Evolutionary conservation across 2,113 vertebrate species (phyloP), one percentile per base, ranked within the genome.

Genomic region (Paraplagusia blochii): DNA sequence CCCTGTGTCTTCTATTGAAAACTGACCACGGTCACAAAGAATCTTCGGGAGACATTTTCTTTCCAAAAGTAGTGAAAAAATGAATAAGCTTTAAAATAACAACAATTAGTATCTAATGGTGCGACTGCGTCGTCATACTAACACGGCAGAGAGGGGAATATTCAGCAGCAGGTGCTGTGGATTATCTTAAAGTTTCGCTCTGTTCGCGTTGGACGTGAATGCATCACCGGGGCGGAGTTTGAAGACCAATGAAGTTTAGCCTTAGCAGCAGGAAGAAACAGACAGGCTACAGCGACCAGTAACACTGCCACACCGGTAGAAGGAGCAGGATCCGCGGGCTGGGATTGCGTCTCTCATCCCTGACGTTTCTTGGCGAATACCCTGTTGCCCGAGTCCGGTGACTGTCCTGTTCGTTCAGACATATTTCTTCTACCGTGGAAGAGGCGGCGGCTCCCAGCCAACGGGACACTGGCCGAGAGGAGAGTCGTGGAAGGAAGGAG

Each of bases 211-310:
- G 56, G 40, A n/a, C 43, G 9, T 77, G 80, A 83, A 85, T 8
- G 80, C 58, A 75, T 22, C 76, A 67, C 1, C 9, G 39, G 76
- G 85, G 85, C 69, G 85, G 85, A 86, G 84, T 80, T 74, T 69
- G 29, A 67, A 18, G 34, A 73, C 50, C 76, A 69, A 59, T 66
- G 77, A 81, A 81, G 80, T 78, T 80, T 77, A 82, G 78, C 85
- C 50, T 71, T 29, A 29, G 22, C 22, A 83, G 80, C 85, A 88
- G 85, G 87, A 90, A 88, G 75, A 79, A 57, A 48, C 67, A 74
- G 81, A 49, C 11, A 13, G 38, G 85, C 65, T 77, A 53, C 52
- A 46, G 50, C 70, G 6, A 29, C 22, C 22, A 29, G 3, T 29
- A 29, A 29, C 22, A 29, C 22, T 29, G 6, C 22, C 34, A 35